Evolutionary conservation across 2,797 vertebrate species (phyloP), one percentile per base, ranked within the genome.

Genomic region (Aeoliscus strigatus): DNA sequence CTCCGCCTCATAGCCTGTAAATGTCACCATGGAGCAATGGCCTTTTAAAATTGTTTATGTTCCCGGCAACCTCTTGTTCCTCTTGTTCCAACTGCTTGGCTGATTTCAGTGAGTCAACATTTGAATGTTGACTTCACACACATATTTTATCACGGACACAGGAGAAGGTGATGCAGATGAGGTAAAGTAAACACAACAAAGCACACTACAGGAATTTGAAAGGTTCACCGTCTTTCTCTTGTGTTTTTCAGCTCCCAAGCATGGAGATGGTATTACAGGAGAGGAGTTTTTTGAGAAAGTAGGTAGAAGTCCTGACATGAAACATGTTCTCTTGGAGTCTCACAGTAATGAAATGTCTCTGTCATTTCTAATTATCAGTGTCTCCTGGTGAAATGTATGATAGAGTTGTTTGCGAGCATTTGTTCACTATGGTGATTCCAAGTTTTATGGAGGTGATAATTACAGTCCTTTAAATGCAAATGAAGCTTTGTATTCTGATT

Each of bases 251-350:
- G 87, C 75, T 66, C 83, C 82, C 23, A 64, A 69, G 34, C 60
- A 71, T 3, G 77, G 59, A 16, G 65, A 72, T 4, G 55, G 51
- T 6, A 57, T 83, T 49, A 85, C 77, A 6, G 88, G 88, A 21
- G 79, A 89, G 52, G 79, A 87, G 60, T 90, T 90, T 70, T 90
- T 90, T 64, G 70, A 88, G 38, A 83, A 80, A 57, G 89, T 90
- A 69, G 86, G 84, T 74, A 17, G 25, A 47, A 6, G 7, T 36
- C 11, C n/a, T 14, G 18, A 27, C 24, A 5, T 4, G 5, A 69
- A 43, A 36, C n/a, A 15, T 46, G 38, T 13, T 2, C 5, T 42
- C 9, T 47, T 30, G 6, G 6, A 21, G 3, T 21, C 3, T 3
- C 18, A 21, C 18, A 3, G 6, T 3, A 6, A 21, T 21, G 3